phyloP scores from a whole-genome alignment of 2,888 invertebrate species.

The Ethmia dodecea region DNA sequence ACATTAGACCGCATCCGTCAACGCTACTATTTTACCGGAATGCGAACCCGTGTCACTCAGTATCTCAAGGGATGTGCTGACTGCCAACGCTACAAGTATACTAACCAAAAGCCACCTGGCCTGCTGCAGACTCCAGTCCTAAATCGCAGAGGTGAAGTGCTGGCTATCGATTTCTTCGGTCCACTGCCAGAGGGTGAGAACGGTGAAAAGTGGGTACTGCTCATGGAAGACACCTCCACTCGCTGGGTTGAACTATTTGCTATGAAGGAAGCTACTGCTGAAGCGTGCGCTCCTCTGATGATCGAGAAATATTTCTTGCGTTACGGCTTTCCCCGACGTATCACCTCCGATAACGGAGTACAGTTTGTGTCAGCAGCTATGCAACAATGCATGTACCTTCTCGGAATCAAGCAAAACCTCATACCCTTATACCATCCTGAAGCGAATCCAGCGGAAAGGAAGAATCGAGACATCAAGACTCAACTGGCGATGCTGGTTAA shows the following conservation, averaged over 20 bases:
- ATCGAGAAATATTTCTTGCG: constrained; percentile 16
- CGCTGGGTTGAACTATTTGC: constrained; percentile 19
- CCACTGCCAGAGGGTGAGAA: constrained; percentile 12
- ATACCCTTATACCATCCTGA: constrained; percentile 33
- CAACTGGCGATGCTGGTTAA: constrained; percentile 25
- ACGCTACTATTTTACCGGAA: constrained; percentile 7
- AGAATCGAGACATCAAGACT: constrained; percentile 29
- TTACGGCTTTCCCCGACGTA: constrained; percentile 17
- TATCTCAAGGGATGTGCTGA: constrained; percentile 12
- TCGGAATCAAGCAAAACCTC: constrained; percentile 16
- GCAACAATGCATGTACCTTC: constrained; percentile 14
- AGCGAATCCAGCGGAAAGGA: constrained; percentile 32
- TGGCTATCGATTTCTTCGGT: constrained; percentile 21
- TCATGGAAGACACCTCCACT: constrained; percentile 18
- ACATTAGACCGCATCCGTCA: constrained; percentile 13
- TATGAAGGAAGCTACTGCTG: constrained; percentile 13
- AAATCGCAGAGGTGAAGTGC: constrained; percentile 17
- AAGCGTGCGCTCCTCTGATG: constrained; percentile 11
- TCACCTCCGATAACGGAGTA: constrained; percentile 18
- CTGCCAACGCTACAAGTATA: constrained; percentile 4
- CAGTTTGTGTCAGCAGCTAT: constrained; percentile 21
- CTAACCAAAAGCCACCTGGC: constrained; percentile 5
- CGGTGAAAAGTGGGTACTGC: constrained; percentile 16
- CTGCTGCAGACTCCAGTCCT: constrained; percentile 12
- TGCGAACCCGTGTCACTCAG: constrained; percentile 3